phyloP scores from a whole-genome alignment of 2,113 vertebrate genomes.

The Coryphaenoides rupestris region DNA sequence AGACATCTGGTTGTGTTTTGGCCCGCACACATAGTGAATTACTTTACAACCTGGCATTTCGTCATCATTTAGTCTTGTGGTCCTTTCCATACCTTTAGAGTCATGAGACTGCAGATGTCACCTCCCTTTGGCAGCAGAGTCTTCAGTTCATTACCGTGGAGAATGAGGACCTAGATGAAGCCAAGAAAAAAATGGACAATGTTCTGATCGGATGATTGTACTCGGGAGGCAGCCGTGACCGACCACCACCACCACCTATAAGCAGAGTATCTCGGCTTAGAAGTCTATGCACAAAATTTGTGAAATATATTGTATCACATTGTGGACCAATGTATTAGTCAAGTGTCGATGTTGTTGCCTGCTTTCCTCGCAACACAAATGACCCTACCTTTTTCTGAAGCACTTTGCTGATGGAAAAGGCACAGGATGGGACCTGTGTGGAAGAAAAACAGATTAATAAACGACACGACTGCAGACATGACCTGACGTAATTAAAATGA shows the following conservation, averaged over 20 bases:
- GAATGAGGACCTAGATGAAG: slow-evolving; percentile 81
- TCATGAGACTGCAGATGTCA: slow-evolving; percentile 74
- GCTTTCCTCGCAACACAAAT: background rate
- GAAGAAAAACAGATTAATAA: slow-evolving; percentile 11
- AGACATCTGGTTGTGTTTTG: too few species aligned
- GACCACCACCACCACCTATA: too few species aligned
- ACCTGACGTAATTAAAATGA: too few species aligned
- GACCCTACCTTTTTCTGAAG: slow-evolving; percentile 91
- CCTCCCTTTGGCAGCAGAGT: slow-evolving; percentile 84
- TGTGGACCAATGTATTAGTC: too few species aligned
- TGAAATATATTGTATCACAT: too few species aligned
- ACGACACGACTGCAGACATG: too few species aligned
- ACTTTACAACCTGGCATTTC: too few species aligned
- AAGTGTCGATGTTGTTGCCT: background rate
- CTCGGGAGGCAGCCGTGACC: too few species aligned
- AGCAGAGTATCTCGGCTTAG: background rate
- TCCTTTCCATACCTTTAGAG: slow-evolving; percentile 79
- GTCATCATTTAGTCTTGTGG: background rate
- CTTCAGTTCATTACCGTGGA: slow-evolving; percentile 83
- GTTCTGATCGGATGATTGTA: background rate
- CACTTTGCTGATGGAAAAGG: slow-evolving; percentile 88
- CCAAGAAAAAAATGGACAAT: background rate
- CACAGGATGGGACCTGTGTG: slow-evolving; percentile 82
- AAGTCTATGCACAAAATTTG: background rate
- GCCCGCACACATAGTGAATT: too few species aligned